Evolutionary conservation across 2,797 vertebrate genomes (phyloP).

Genomic region (Sebastes vulpes): DNA sequence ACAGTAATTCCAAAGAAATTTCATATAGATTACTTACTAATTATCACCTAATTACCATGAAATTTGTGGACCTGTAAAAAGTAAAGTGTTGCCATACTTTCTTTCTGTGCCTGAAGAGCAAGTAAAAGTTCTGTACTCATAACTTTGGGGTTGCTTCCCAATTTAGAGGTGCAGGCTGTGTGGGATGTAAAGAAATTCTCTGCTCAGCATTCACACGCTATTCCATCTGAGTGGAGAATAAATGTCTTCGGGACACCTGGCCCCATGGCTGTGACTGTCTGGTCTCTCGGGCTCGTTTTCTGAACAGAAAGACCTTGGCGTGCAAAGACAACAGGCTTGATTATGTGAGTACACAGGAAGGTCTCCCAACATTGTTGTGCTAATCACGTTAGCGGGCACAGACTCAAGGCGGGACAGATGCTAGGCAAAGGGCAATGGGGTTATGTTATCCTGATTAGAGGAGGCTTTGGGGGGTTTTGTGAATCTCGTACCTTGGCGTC

Average conservation of each 20-base stretch:
- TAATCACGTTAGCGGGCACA: conserved; percentile 81
- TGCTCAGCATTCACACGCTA: conserved; percentile 50
- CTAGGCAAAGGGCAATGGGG: conserved; percentile 78
- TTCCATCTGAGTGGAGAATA: conserved; percentile 59
- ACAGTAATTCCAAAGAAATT: not conserved
- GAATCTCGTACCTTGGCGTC: conserved; percentile 65
- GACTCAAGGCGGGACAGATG: conserved; percentile 79
- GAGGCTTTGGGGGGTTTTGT: conserved; percentile 41
- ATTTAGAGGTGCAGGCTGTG: conserved; percentile 32
- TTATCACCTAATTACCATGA: too few species aligned
- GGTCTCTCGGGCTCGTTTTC: conserved; percentile 60
- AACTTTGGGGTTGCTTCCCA: conserved; percentile 1
- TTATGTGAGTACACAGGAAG: conserved; percentile 78
- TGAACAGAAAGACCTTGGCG: conserved; percentile 78
- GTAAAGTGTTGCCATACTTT: not conserved
- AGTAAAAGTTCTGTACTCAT: not conserved
- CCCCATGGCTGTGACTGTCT: conserved; percentile 66
- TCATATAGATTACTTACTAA: not conserved
- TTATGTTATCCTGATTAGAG: conserved; percentile 81
- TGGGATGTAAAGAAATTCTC: conserved; percentile 31
- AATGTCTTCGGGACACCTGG: conserved; percentile 71
- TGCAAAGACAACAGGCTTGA: conserved; percentile 76
- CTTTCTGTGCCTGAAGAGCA: not conserved
- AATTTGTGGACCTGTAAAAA: not conserved
- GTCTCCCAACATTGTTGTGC: conserved; percentile 76